Evolutionary conservation across 2,888 invertebrate species (phyloP), one percentile per base, ranked within the genome.

Genomic region (Sphaeridia pumilis): DNA sequence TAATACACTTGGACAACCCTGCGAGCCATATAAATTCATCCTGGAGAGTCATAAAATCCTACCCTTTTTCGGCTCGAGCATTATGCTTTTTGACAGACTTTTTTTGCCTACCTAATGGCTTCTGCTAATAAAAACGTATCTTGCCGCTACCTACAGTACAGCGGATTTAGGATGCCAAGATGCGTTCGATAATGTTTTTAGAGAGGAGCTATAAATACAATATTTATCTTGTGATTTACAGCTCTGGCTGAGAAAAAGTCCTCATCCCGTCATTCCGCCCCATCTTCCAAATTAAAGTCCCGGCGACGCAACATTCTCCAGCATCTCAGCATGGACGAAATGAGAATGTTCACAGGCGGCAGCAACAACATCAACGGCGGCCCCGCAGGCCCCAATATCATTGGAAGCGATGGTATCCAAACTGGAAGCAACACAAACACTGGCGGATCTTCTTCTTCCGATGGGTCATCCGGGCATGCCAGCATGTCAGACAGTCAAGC

Each of bases 401-500:
- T n/a, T n/a, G 47, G 46, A 10, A 47, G 35, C 28, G 48, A 44
- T 43, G 14, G 7, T 7, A 46, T 55, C 26, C 27, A 47, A 43
- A 55, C 53, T 55, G 57, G 51, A 3, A 59, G 54, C 26, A 61
- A 61, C 44, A 63, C 61, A 10, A 59, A 58, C 21, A 59, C 59
- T 17, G 82, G 82, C 72, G 70, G 70, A 25, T 87, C 87, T 70
- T 87, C 87, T 21, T 88, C 87, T 2, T 87, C 88, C 67, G 88
- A 88, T 49, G 70, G 88, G 31, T 88, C 88, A n/a, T 89, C 89
- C 1, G 89, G 89, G 0, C 89, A 89, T 71, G 89, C 89, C 5
- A 87, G 87, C 66, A 89, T 89, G 88, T 88, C 88, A n/a, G 88
- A 89, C 70, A 86, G 86, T 48, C 86, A 87, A 2, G 75, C 75